Evolutionary conservation across 2,888 invertebrate genomes (phyloP), one percentile per base, ranked within the genome.

Genomic region (Drosophila ustulata): DNA sequence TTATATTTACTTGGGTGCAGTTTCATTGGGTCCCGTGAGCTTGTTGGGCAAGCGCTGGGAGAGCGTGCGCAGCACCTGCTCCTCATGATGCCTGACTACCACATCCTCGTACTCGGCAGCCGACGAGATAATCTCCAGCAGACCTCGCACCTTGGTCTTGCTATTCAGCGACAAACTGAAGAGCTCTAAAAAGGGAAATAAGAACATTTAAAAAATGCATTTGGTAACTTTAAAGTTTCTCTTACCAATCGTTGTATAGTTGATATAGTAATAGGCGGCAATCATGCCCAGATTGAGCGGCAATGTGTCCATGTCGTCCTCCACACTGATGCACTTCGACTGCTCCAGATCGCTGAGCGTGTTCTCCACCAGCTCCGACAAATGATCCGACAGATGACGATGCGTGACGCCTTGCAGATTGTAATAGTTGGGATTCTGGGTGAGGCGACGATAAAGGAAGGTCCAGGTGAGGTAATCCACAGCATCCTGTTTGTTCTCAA

Each of bases 391-490:
- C 56, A 99, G 93, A 93, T 99, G 99, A 55, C 99, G 95, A 93
- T 99, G 99, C 0, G 98, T 97, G 1, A 99, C 97, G 0, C 98
- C 98, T 93, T 99, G 99, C 50, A 99, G 93, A 91, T 98, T 99
- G 93, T 99, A 99, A 91, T 99, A 99, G 93, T 99, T 99, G 0
- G 99, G 99, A 93, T 99, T 99, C 93, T 99, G 99, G 1, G 99
- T 99, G 87, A 99, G 94, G 51, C 99, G 94, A 3, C 99, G 94
- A 92, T 99, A 99, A 9, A 99, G 93, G 94, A 99, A 98, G 0
- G 99, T 99, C 99, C 99, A 99, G 0, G 99, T 99, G 23, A 99
- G 94, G 90, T 99, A 99, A 93, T 99, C 99, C 0, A 99, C 99
- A 0, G 99, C 99, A 91, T 99, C 99, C 92, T 99, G 99, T 91